Conservation (phyloP, 2,888 invertebrate species). For the Nemurella pictetii region DNA sequence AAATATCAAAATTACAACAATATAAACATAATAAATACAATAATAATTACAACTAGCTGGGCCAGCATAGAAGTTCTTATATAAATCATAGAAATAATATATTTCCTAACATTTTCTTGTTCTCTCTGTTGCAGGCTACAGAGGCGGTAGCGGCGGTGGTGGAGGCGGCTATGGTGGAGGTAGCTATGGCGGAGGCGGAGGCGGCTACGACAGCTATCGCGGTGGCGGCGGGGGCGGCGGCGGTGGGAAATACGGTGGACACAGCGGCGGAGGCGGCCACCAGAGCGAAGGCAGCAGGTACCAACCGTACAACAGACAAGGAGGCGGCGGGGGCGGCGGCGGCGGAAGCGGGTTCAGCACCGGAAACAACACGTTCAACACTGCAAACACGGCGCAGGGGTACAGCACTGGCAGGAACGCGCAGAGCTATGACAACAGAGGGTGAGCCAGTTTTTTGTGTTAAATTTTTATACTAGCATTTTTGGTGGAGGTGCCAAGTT, state of each 20-base stretch:
- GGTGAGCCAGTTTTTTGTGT: neutral
- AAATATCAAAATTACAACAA: too few relatives aligned
- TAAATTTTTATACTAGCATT: too few relatives aligned
- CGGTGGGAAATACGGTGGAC: neutral
- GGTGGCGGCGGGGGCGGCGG: neutral
- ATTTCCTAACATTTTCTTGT: too few relatives aligned
- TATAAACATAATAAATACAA: too few relatives aligned
- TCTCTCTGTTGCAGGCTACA: neutral
- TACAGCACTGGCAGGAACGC: constrained; percentile 12
- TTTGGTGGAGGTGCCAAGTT: neutral
- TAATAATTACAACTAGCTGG: too few relatives aligned
- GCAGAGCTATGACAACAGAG: neutral
- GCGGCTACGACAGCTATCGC: neutral
- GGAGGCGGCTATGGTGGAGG: neutral
- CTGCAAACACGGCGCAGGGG: constrained; percentile 11
- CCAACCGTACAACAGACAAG: neutral
- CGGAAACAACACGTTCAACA: constrained; percentile 10
- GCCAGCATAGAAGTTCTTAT: too few relatives aligned
- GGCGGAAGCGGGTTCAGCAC: neutral
- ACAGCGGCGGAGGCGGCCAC: neutral
- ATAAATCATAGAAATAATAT: too few relatives aligned
- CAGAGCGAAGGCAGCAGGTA: neutral
- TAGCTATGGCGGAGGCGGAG: constrained; percentile 13
- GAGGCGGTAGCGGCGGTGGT: neutral
- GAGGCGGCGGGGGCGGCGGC: neutral